Base-by-base conservation (phyloP, 2,797 vertebrate genomes). In the Coilia nasus region DNA sequence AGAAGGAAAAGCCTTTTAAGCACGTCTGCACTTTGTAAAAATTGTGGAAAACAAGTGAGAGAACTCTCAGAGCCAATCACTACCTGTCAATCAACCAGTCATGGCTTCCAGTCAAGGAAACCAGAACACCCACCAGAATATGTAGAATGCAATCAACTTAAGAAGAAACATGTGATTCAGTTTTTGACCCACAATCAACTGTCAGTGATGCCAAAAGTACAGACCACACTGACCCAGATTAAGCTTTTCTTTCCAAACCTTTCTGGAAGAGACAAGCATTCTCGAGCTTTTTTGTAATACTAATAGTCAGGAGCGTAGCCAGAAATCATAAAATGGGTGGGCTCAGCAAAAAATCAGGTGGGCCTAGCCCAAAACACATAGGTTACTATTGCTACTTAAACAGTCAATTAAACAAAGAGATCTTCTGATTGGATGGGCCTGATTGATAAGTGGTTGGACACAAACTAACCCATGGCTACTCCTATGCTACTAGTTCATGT, bases 31-130 rank as follows among this genome's bases (percentile, higher is more conserved):
- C 7, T 25, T 64, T 10, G n/a, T 25, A 25, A 7, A 71, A 17
- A 71, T 71, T 71, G 2, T 35, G 64, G 31, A 71, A 78, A 78
- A 41, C 71, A 78, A 78, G 71, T 41, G 35, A 78, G 71, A 78
- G 60, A 23, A 64, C 23, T 23, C 60, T 64, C n/a, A 12, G 25
- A 64, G 12, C 35, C 71, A 78, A 78, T 78, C 71, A 78, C 35
- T 41, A 41, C 31, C 71, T 78, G 71, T 44, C 71, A 78, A 78
- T 78, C 71, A 78, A 44, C 31, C 41, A 44, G 71, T 0, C 19
- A 17, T 41, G 41, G 71, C 31, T 78, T 31, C 71, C 35, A 78
- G 31, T n/a, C n/a, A n/a, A n/a, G 67, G 67, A 75, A 75, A 75
- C 67, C 67, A 78, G 35, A 1, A 78, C 71, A 78, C 7, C 31